These are phyloP conservation scores for Pteropus alecto DNA, from an alignment of 2,113 vertebrate species.

Conservation along the genomic window DNA sequence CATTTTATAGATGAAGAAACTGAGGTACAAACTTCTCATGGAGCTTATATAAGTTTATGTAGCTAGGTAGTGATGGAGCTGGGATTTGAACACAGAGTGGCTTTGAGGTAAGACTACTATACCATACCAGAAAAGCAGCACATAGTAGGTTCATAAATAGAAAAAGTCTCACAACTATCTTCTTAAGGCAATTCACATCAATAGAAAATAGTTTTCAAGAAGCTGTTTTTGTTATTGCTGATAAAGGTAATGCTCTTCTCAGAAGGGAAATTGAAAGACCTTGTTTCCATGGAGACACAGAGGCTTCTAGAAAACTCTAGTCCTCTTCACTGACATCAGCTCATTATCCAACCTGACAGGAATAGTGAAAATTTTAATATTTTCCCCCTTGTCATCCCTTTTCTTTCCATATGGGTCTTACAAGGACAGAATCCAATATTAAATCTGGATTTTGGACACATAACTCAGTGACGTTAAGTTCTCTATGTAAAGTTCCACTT, in stretches of 20 bases:
- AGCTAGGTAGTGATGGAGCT: not conserved
- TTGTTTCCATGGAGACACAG: conserved; percentile 37
- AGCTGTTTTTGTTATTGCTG: conserved; percentile 1
- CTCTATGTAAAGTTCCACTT: not conserved
- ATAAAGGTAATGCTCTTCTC: not conserved
- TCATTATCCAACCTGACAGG: not conserved
- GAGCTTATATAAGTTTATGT: not conserved
- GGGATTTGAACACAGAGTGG: not conserved
- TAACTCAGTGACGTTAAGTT: not conserved
- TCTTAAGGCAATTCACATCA: conserved; percentile 7
- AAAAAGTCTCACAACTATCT: not conserved
- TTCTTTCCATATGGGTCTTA: not conserved
- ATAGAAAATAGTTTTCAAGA: conserved; percentile 34
- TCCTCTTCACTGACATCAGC: not conserved
- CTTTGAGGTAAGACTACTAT: not conserved
- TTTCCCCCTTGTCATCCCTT: not conserved
- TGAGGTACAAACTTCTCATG: not conserved
- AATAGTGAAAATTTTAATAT: not conserved
- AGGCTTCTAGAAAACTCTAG: not conserved
- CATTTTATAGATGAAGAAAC: not conserved
- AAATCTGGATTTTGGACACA: not conserved
- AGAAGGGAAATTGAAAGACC: not conserved
- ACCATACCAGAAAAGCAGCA: not conserved
- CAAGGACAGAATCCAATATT: not conserved
- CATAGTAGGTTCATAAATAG: not conserved